A percentile compares a stretch with the other conserved stretches of the same genome.
Evolutionary conservation across 2,888 invertebrate species (phyloP).

Genomic region (Cerceris rybyensis): DNA sequence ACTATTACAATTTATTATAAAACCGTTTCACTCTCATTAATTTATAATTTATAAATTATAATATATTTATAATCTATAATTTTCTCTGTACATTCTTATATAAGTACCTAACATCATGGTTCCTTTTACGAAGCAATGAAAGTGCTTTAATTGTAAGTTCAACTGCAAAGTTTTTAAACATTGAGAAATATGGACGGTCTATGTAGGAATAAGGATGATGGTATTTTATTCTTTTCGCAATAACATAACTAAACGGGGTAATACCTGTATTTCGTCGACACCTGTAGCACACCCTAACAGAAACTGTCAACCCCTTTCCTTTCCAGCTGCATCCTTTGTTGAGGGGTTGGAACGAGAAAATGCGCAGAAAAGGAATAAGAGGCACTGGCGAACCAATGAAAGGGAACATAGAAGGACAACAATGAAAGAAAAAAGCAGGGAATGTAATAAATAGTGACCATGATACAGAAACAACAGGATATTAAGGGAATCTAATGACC

Average conservation of each 20-base stretch:
- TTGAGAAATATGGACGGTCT: constrained; percentile 3
- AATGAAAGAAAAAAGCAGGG: constrained; percentile 23
- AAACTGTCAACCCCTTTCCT: constrained; percentile 20
- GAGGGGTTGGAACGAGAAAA: constrained; percentile 28
- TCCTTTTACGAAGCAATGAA: too few species aligned
- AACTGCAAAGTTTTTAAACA: too few species aligned
- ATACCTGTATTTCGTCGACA: constrained; percentile 80
- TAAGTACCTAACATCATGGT: too few species aligned
- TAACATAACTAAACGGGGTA: constrained; percentile 62
- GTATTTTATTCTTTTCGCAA: constrained; percentile 50
- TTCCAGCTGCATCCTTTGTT: neutral
- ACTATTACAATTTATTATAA: too few species aligned
- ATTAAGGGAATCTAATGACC: constrained; percentile 78
- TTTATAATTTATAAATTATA: too few species aligned
- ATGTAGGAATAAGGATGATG: constrained; percentile 33
- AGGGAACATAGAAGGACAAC: constrained; percentile 10
- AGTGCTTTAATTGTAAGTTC: too few species aligned
- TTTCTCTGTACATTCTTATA: too few species aligned
- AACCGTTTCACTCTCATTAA: too few species aligned
- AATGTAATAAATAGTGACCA: constrained; percentile 77
- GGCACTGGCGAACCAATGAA: constrained; percentile 6
- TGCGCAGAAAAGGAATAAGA: constrained; percentile 4
- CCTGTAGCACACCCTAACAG: constrained; percentile 75
- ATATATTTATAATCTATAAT: too few species aligned
- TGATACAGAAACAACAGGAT: constrained; percentile 77